Percentiles rank a stretch among this genome's conserved stretches.
These are phyloP conservation scores for Ophioninae sp. DNA, from an alignment of 2,888 invertebrate species.

Conservation along the genomic window DNA sequence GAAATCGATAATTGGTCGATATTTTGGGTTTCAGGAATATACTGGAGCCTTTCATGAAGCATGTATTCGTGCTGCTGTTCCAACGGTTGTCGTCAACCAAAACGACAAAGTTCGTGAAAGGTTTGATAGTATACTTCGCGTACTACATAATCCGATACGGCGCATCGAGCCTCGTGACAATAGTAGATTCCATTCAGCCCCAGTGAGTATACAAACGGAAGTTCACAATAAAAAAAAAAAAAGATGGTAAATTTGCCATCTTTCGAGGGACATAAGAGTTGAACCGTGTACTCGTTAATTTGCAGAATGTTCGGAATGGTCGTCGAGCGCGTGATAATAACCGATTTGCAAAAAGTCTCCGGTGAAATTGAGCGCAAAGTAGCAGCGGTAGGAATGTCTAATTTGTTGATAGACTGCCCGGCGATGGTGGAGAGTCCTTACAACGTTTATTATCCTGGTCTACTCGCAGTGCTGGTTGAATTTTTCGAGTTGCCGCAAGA, in stretches of 20 bases:
- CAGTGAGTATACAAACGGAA: constrained; percentile 83
- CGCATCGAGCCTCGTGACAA: constrained; percentile 87
- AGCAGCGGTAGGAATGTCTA: constrained; percentile 94
- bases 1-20: background rate
- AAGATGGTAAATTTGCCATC: background rate
- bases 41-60: constrained; percentile 90
- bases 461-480: constrained; percentile 84
- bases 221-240: background rate
- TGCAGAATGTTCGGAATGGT: constrained; percentile 97
- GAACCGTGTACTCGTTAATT: constrained; percentile 12
- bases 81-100: constrained; percentile 95
- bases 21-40: constrained; percentile 84
- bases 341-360: constrained; percentile 93
- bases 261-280: background rate
- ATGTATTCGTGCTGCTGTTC: constrained; percentile 95
- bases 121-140: constrained; percentile 94
- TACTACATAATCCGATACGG: constrained; percentile 93
- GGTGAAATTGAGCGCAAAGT: constrained; percentile 93
- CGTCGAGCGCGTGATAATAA: constrained; percentile 92
- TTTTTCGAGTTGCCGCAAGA: constrained; percentile 95
- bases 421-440: constrained; percentile 87
- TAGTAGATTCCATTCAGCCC: constrained; percentile 92
- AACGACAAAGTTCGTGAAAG: constrained; percentile 96
- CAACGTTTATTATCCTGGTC: constrained; percentile 74
- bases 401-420: constrained; percentile 90